These are phyloP conservation scores for Volucella zonaria DNA, from an alignment of 2,888 invertebrate genomes.

Conservation along the genomic window DNA sequence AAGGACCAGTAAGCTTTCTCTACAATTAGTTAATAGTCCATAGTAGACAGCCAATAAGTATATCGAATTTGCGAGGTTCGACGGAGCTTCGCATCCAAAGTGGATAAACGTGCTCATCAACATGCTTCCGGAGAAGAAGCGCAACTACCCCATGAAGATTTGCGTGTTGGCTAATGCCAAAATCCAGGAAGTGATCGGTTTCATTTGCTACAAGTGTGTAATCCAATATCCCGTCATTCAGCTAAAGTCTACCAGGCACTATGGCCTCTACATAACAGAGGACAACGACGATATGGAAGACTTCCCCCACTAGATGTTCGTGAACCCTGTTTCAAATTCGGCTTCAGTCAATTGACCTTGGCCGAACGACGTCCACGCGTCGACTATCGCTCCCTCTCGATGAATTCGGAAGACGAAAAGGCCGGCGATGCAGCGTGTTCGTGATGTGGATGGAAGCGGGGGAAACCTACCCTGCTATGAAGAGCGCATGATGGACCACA, in stretches of 20 bases:
- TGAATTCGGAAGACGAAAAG: conserved; percentile 83
- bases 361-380: too few species aligned
- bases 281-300: conserved; percentile 95
- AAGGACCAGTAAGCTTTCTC: conserved; percentile 86
- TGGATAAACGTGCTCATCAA: conserved; percentile 95
- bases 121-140: conserved; percentile 91
- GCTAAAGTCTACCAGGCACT: conserved; percentile 87
- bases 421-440: conserved; percentile 78
- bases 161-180: conserved; percentile 92
- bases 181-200: conserved; percentile 95
- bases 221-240: conserved; percentile 86
- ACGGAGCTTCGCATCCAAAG: conserved; percentile 93
- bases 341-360: too few species aligned
- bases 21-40: conserved; percentile 90
- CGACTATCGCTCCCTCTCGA: conserved; percentile 80
- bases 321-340: too few species aligned
- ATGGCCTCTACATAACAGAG: conserved; percentile 96
- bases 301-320: conserved; percentile 94
- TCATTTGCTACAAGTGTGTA: conserved; percentile 93
- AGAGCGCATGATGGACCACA: conserved; percentile 88
- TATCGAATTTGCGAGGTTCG: conserved; percentile 94
- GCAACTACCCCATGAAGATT: conserved; percentile 92
- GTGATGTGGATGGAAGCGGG: conserved; percentile 80
- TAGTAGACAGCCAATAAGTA: conserved; percentile 93
- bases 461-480: conserved; percentile 83